Percentiles rank a stretch among this genome's conserved stretches.
Evolutionary conservation across 2,113 vertebrate genomes (phyloP).

Genomic region (Tiliqua scincoides): DNA sequence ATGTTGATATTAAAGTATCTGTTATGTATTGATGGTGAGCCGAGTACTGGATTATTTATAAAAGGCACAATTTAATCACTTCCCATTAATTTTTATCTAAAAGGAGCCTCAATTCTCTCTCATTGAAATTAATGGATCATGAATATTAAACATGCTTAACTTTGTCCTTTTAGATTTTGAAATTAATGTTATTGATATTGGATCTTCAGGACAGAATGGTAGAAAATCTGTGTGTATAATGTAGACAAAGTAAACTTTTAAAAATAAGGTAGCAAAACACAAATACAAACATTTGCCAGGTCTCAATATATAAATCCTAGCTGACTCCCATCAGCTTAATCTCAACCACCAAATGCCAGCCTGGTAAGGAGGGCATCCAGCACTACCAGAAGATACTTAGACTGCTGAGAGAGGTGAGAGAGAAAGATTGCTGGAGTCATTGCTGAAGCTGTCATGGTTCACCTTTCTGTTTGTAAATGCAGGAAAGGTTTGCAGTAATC

Average conservation of each 20-base stretch:
- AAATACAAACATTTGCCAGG: not conserved
- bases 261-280: not conserved
- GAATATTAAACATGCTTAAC: constrained; percentile 17
- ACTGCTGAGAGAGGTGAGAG: not conserved
- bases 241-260: not conserved
- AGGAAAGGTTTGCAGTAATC: constrained; percentile 39
- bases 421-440: constrained; percentile 8
- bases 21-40: not conserved
- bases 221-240: too few relatives aligned
- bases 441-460: constrained; percentile 38
- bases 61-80: not conserved
- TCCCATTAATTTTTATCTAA: not conserved
- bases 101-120: not conserved
- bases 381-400: not conserved
- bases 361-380: not conserved
- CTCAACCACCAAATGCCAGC: not conserved
- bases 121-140: constrained; percentile 1
- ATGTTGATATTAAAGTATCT: not conserved
- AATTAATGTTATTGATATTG: too few relatives aligned
- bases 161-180: too few relatives aligned
- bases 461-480: constrained; percentile 11
- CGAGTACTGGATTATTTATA: not conserved
- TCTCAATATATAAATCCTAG: not conserved
- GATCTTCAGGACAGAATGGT: too few relatives aligned
- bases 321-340: not conserved